These are phyloP conservation scores for Brachionus asplanchnoidis DNA, from an alignment of 1,140 invertebrate species.

Conservation along the genomic window DNA sequence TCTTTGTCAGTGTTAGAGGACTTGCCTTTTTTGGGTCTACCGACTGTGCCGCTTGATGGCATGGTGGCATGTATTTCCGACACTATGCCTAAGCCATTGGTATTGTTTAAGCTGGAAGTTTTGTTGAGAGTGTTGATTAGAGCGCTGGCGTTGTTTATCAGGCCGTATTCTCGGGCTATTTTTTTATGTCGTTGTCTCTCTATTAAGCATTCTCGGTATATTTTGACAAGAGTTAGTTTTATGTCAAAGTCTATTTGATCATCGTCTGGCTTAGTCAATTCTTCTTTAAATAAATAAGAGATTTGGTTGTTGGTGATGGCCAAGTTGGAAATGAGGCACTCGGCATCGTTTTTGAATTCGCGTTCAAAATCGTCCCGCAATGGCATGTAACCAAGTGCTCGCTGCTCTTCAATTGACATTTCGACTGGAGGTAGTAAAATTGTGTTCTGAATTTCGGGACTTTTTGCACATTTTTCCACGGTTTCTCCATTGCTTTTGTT, in stretches of 20 bases:
- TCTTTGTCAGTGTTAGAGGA: conserved; percentile 57
- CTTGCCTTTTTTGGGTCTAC: conserved; percentile 67
- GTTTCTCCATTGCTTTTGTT: not conserved
- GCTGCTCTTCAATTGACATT: conserved; percentile 71
- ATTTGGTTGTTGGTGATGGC: conserved; percentile 33
- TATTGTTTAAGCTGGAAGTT: conserved; percentile 38
- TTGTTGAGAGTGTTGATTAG: conserved; percentile 27
- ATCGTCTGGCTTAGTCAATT: conserved; percentile 19
- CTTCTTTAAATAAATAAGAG: conserved; percentile 5
- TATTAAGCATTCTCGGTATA: conserved; percentile 75
- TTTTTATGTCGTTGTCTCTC: conserved; percentile 80
- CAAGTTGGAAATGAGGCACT: conserved; percentile 1
- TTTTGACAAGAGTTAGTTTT: conserved; percentile 76
- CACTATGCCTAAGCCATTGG: not conserved
- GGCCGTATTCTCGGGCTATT: conserved; percentile 67
- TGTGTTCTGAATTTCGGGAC: conserved; percentile 67
- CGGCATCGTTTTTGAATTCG: conserved; percentile 49
- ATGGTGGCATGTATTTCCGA: conserved; percentile 32
- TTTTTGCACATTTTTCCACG: conserved; percentile 60
- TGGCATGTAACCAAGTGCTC: conserved; percentile 86
- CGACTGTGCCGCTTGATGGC: not conserved
- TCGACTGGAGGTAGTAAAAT: conserved; percentile 68
- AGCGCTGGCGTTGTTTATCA: conserved; percentile 43
- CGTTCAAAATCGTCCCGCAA: conserved; percentile 91
- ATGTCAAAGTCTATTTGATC: conserved; percentile 54